Base-by-base conservation (phyloP, 2,888 invertebrate genomes). In the Sycophila texana region DNA sequence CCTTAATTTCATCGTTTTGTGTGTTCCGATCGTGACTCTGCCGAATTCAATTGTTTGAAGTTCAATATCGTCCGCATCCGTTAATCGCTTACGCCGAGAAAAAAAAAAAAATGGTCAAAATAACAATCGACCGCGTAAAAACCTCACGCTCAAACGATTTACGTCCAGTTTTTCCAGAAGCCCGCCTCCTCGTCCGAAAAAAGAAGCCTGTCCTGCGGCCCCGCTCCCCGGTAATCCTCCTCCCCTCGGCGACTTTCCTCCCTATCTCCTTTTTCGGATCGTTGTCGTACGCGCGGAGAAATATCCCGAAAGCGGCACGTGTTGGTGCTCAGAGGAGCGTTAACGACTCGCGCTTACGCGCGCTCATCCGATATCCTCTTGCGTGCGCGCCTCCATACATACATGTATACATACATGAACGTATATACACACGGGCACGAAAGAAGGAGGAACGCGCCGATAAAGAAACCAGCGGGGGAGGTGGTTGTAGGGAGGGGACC, bases 281-380 rank as follows among this genome's bases (percentile, higher is more conserved):
- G 13, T 10, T 13, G 39, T 10, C 13, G n/a, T n/a, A n/a, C 20
- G 47, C 10, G 63, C 20, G 16, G 71, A 16, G 7, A 39, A 22
- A 49, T 18, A 57, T 60, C 20, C 49, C 20, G 60, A 13, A 70
- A 26, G 26, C 57, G 70, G 70, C 73, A 72, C 78, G 78, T 73
- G 63, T 58, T 57, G 16, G 58, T 55, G 22, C 26, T 26, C 26
- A 68, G 67, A 20, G 65, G 70, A 79, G 74, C 78, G 58, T 70
- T 79, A 74, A 79, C 70, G 79, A 79, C 65, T 74, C 74, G 61
- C 73, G 67, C 65, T 55, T 55, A 53, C 61, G 49, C 65, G 60
- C 53, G 30, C 30, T 61, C 61, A 20, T 39, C 30, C 73, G 30
- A 57, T 58, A 49, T 74, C 14, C 66, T 26, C 67, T 47, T 39